phyloP scores from a whole-genome alignment of 1,140 invertebrate genomes.

The Acromyrmex echinatior region DNA sequence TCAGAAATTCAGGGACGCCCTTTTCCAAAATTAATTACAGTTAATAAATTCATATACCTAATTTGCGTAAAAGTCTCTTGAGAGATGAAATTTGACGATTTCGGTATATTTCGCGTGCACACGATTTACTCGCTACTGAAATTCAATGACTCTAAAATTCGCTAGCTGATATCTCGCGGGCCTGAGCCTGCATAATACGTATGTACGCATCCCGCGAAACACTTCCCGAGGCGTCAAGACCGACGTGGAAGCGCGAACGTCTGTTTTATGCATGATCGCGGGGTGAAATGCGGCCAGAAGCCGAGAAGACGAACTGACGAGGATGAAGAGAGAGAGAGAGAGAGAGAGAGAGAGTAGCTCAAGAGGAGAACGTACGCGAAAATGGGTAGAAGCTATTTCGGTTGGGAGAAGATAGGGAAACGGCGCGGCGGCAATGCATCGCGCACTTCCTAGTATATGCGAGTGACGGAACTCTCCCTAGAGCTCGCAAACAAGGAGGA shows the following conservation, averaged over 20 bases:
- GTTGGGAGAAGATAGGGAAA: conserved; percentile 28
- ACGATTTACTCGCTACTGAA: conserved; percentile 8
- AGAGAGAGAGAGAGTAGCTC: neutral
- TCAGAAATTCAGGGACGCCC: neutral
- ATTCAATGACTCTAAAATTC: conserved; percentile 36
- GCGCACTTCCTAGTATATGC: conserved; percentile 30
- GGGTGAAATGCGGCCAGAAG: conserved; percentile 62
- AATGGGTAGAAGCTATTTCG: conserved; percentile 56
- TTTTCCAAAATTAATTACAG: neutral
- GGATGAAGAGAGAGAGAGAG: neutral
- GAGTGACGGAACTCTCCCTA: conserved; percentile 60
- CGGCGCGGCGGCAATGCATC: conserved; percentile 25
- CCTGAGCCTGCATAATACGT: conserved; percentile 8
- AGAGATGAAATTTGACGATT: conserved; percentile 29
- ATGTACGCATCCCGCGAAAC: conserved; percentile 42
- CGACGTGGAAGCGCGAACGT: conserved; percentile 51
- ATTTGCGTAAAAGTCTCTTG: neutral
- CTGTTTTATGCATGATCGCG: conserved; percentile 72
- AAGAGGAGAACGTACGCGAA: neutral
- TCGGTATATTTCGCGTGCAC: neutral
- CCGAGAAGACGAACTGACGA: conserved; percentile 51
- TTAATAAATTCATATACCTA: neutral
- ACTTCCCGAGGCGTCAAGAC: conserved; percentile 37
- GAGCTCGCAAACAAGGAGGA: conserved; percentile 65
- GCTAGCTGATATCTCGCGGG: neutral